Evolutionary conservation across 2,888 invertebrate species (phyloP).

Genomic region (Cephus runcator): DNA sequence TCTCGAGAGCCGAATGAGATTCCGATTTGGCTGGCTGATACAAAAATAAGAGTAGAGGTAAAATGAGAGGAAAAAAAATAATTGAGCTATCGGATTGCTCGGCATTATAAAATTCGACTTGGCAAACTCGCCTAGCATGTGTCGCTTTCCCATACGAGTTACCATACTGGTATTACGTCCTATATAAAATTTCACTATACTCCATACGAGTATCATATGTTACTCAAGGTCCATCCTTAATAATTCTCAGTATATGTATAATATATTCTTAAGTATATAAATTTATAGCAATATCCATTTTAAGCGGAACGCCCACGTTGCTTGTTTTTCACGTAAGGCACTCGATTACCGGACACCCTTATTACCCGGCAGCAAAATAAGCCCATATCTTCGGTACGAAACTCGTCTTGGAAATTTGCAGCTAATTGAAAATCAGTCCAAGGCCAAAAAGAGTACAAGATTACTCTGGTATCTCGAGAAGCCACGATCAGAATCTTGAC

Average conservation of each 20-base stretch:
- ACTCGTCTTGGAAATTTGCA: slow-evolving; percentile 55
- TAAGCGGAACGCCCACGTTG: slow-evolving; percentile 43
- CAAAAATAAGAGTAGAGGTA: neutral
- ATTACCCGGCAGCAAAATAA: slow-evolving; percentile 35
- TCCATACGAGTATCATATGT: neutral
- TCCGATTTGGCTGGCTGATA: slow-evolving; percentile 20
- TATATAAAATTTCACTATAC: neutral
- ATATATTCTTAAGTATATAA: neutral
- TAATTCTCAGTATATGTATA: neutral
- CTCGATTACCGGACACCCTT: slow-evolving; percentile 52
- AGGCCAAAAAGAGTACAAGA: neutral
- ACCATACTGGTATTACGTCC: neutral
- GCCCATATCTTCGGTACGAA: slow-evolving; percentile 19
- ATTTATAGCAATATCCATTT: neutral
- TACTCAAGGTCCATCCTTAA: neutral
- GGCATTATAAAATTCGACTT: neutral
- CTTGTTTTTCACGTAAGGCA: slow-evolving; percentile 29
- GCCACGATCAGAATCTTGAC: neutral
- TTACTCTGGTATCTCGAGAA: neutral
- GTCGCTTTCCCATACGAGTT: neutral
- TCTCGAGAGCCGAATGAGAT: slow-evolving; percentile 22
- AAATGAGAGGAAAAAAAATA: neutral
- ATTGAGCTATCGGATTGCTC: neutral
- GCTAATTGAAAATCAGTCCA: slow-evolving; percentile 51
- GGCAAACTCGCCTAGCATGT: neutral